phyloP scores from a whole-genome alignment of 2,888 invertebrate species.

The Spodoptera littoralis region DNA sequence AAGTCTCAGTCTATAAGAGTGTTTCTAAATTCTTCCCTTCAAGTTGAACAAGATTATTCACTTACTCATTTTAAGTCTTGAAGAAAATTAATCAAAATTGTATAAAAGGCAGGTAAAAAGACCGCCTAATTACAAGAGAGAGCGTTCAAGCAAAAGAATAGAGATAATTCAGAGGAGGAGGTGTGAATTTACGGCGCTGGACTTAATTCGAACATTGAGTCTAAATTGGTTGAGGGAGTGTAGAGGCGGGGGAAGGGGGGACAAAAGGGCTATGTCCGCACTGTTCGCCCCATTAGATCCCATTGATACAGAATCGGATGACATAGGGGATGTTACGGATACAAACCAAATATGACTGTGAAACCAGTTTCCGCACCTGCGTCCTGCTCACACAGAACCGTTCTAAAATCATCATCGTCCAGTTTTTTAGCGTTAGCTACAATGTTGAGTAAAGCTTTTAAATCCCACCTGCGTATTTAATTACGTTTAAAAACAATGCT shows the following conservation, averaged over 20 bases:
- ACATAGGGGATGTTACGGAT: slow-evolving; percentile 69
- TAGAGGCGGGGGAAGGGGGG: slow-evolving; percentile 52
- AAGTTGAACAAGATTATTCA: slow-evolving; percentile 5
- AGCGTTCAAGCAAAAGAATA: slow-evolving; percentile 36
- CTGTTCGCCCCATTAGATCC: slow-evolving; percentile 79
- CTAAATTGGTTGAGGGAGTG: slow-evolving; percentile 57
- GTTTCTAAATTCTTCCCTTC: too few species aligned
- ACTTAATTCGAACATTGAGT: slow-evolving; percentile 69
- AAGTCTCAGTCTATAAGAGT: too few species aligned
- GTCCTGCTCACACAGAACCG: slow-evolving; percentile 20
- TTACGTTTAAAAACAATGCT: slow-evolving; percentile 14
- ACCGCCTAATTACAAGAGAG: slow-evolving; percentile 23
- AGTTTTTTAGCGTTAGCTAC: slow-evolving; percentile 21
- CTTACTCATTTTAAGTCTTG: not conserved
- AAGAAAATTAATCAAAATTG: slow-evolving; percentile 14
- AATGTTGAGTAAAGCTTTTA: not conserved
- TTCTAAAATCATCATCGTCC: slow-evolving; percentile 31
- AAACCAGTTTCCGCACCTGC: slow-evolving; percentile 54
- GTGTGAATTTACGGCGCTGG: slow-evolving; percentile 67
- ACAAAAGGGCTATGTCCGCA: slow-evolving; percentile 74
- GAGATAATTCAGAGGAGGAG: slow-evolving; percentile 58
- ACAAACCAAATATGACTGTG: slow-evolving; percentile 59
- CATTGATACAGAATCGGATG: slow-evolving; percentile 77
- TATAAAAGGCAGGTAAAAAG: slow-evolving; percentile 5
- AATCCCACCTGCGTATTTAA: slow-evolving; percentile 29